Conservation (phyloP, 2,888 invertebrate species). For the Cheilosia soror region DNA sequence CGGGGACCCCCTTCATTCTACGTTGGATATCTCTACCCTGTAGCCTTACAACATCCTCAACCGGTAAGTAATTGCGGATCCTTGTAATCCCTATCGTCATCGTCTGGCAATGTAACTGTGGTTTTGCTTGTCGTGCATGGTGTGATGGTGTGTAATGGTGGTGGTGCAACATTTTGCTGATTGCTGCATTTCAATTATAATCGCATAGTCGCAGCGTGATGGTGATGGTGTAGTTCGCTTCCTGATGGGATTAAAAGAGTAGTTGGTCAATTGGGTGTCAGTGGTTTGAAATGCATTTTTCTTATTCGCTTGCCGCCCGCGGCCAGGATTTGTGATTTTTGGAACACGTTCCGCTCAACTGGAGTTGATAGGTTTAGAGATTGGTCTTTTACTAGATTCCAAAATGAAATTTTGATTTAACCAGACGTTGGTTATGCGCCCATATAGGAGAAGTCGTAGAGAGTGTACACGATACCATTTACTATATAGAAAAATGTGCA, state of each 20-base stretch:
- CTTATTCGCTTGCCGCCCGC: too few species aligned
- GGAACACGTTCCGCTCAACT: too few species aligned
- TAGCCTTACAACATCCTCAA: slow-evolving; percentile 29
- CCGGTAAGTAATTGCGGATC: slow-evolving; percentile 66
- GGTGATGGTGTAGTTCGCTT: slow-evolving; percentile 13
- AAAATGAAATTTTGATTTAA: too few species aligned
- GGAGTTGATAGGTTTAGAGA: too few species aligned
- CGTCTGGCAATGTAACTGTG: slow-evolving; percentile 48
- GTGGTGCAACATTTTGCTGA: slow-evolving; percentile 38
- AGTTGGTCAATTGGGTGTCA: slow-evolving; percentile 45
- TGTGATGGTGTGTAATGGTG: not conserved
- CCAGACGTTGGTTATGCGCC: too few species aligned
- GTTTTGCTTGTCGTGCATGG: not conserved
- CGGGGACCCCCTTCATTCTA: not conserved
- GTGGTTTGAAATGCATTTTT: too few species aligned
- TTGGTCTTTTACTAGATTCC: too few species aligned
- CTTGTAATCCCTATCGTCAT: slow-evolving; percentile 66
- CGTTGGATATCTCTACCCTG: not conserved
- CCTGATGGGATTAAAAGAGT: slow-evolving; percentile 55
- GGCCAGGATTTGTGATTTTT: too few species aligned
- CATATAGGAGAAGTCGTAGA: too few species aligned
- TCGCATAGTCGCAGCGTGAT: slow-evolving; percentile 2
- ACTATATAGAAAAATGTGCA: too few species aligned
- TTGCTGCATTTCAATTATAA: slow-evolving; percentile 50
- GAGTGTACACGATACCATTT: too few species aligned